Percentiles rank a stretch among this genome's conserved stretches.
Conservation (phyloP, 2,888 invertebrate genomes). For the Ophion ventricosus region DNA sequence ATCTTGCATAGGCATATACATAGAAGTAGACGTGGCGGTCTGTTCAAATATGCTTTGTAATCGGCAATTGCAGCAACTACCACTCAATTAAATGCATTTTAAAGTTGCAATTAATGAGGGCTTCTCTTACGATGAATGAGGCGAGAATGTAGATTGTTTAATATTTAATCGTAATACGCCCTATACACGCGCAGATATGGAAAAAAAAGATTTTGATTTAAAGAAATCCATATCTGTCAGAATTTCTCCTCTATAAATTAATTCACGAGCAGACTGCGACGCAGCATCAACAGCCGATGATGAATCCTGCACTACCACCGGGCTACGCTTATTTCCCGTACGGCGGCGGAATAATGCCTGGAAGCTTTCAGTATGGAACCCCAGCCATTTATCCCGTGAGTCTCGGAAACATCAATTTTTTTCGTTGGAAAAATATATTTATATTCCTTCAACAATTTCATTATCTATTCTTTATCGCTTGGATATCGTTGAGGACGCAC, state of each 20-base stretch:
- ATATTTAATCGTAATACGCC: constrained; percentile 2
- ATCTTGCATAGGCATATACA: too few relatives aligned
- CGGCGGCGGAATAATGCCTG: constrained; percentile 87
- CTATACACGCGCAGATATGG: constrained; percentile 34
- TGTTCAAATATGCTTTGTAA: too few relatives aligned
- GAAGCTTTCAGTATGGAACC: constrained; percentile 89
- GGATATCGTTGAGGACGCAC: neutral
- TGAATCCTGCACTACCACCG: constrained; percentile 88
- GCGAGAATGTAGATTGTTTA: neutral
- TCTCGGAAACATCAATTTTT: constrained; percentile 56
- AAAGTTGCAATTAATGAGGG: too few relatives aligned
- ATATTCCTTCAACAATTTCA: neutral
- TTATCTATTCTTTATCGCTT: neutral
- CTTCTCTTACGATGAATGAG: too few relatives aligned
- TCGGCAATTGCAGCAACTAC: too few relatives aligned
- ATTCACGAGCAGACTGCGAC: constrained; percentile 81
- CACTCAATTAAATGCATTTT: too few relatives aligned
- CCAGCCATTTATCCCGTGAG: constrained; percentile 89
- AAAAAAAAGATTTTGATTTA: neutral
- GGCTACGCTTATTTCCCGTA: constrained; percentile 91
- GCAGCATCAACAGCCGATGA: constrained; percentile 87
- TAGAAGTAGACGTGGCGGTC: too few relatives aligned
- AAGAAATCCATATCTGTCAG: constrained; percentile 31
- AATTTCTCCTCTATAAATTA: constrained; percentile 51
- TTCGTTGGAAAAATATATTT: neutral